phyloP scores from a whole-genome alignment of 1,140 invertebrate species.

The Nasonia longicornis region DNA sequence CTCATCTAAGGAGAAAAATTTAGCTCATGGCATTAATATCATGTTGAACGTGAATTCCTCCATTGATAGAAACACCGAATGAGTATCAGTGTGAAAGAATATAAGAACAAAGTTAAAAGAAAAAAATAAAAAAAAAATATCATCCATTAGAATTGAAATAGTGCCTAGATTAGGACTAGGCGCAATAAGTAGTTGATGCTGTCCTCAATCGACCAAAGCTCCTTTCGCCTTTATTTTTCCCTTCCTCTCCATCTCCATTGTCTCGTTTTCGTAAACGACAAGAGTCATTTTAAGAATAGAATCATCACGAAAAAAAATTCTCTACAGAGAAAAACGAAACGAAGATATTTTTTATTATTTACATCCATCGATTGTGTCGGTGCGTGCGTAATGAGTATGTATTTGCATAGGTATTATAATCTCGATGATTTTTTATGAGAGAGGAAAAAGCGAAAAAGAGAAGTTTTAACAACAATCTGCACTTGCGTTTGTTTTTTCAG shows the following conservation, averaged over 20 bases:
- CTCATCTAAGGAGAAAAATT: not conserved
- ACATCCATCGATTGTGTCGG: slow-evolving; percentile 1
- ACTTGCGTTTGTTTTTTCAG: not conserved
- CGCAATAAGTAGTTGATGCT: slow-evolving; percentile 21
- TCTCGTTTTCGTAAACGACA: not conserved
- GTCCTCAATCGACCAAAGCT: slow-evolving; percentile 24
- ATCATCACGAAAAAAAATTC: not conserved
- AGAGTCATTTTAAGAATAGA: not conserved
- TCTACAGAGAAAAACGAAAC: not conserved
- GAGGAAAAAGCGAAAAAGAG: not conserved
- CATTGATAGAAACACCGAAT: not conserved
- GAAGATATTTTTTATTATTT: slow-evolving; percentile 32
- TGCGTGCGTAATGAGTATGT: not conserved
- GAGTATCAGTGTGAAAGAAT: not conserved
- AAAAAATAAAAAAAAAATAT: not conserved
- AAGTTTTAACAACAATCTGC: not conserved
- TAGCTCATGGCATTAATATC: not conserved
- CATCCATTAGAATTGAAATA: slow-evolving; percentile 31
- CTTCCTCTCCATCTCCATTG: not conserved
- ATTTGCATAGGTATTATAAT: too few relatives aligned
- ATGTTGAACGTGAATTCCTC: not conserved
- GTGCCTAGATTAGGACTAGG: slow-evolving; percentile 30
- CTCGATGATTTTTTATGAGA: too few relatives aligned
- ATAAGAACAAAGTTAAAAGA: not conserved
- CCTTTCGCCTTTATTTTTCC: not conserved